Base-by-base conservation (phyloP, 1,140 invertebrate genomes). In the Aphaenogaster ashmeadi region DNA sequence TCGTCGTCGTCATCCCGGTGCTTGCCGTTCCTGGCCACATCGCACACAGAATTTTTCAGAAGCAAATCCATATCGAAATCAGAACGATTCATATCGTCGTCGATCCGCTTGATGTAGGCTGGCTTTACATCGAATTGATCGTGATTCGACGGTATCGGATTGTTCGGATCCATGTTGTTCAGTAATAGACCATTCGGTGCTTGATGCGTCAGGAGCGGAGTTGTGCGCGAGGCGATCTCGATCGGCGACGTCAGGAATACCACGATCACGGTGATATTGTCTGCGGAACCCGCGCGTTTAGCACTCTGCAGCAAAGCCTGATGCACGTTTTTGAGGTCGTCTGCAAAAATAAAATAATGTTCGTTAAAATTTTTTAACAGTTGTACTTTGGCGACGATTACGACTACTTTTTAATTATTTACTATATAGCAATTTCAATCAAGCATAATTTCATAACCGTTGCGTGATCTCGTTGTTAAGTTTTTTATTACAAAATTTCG, bases 231-330 rank as follows among this genome's bases (percentile, higher is more conserved):
- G 88, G 96, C 96, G 91, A 97, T 97, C 94, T 96, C 96, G 83
- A 96, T 95, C 87, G 97, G 97, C 92, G 98, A 96, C 93, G 97
- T 97, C 93, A 99, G 96, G 95, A 98, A 98, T 74, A 98, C 97
- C 85, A 98, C 98, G 90, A 99, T 97, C 89, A 98, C 97, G 62
- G 98, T 98, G 93, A 99, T 98, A 94, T 99, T 99, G 95, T 99
- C 98, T 72, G 95, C 95, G 21, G 98, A 98, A 52, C 97, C 97
- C 91, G 97, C 96, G 87, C 96, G 95, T 94, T 97, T 98, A n/a
- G 98, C 97, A 91, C 96, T 95, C 87, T 97, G 96, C 75, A 98
- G 97, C 93, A 99, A 95, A 88, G 96, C 95, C 91, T 97, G 96
- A 88, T 97, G 97, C 89, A 97, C 96, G 91, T 95, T 95, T 88